Percentiles rank a stretch among this genome's conserved stretches.
Conservation (phyloP, 2,113 vertebrate genomes). For the Plecotus auritus region DNA sequence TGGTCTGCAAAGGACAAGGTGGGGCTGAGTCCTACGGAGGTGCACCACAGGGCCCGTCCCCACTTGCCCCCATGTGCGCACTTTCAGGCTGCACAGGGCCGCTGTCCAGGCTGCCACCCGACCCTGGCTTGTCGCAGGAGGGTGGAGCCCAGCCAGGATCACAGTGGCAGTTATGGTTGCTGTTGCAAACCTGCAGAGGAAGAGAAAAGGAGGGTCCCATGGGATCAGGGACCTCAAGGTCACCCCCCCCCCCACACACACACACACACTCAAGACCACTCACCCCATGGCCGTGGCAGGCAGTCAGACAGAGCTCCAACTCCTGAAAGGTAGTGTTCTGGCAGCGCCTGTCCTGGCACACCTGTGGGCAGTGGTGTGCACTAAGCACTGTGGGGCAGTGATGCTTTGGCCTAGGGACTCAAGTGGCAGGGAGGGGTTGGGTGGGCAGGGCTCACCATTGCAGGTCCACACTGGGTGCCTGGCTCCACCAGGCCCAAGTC, state of each 20-base stretch:
- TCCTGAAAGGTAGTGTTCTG: conserved; percentile 89
- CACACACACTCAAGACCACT: conserved; percentile 18
- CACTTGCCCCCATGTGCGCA: conserved; percentile 68
- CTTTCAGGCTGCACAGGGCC: conserved; percentile 89
- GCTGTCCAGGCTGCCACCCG: conserved; percentile 93
- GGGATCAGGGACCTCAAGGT: neutral
- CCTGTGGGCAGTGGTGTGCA: conserved; percentile 76
- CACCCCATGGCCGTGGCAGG: conserved; percentile 84
- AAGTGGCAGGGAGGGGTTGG: neutral
- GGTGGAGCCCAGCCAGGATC: conserved; percentile 91
- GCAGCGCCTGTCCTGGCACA: conserved; percentile 91
- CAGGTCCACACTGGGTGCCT: conserved; percentile 92
- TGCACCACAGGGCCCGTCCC: accelerated
- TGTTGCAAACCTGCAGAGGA: conserved; percentile 92
- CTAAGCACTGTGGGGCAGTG: neutral
- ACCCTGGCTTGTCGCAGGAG: conserved; percentile 88
- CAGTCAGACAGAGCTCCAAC: conserved; percentile 85
- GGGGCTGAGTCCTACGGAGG: neutral
- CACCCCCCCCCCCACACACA: neutral
- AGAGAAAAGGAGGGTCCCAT: neutral
- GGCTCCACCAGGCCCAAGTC: conserved; percentile 92
- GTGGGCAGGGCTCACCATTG: conserved; percentile 84
- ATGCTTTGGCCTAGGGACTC: neutral
- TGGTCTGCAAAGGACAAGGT: conserved; percentile 75
- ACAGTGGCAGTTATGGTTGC: conserved; percentile 95